These are phyloP conservation scores for Epinephelus lanceolatus DNA, from an alignment of 2,113 vertebrate genomes.

Conservation along the genomic window DNA sequence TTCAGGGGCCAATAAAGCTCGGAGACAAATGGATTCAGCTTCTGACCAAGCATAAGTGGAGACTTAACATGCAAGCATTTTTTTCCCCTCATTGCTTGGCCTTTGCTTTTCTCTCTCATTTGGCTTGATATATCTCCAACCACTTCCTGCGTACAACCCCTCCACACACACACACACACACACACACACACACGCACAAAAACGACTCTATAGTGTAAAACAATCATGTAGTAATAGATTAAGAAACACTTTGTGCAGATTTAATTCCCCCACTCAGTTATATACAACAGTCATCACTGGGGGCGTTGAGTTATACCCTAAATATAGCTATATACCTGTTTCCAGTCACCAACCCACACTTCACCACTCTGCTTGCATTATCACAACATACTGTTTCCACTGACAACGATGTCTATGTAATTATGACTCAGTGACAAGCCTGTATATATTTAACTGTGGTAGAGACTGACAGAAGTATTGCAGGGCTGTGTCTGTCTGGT, in stretches of 20 bases:
- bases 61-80: conserved; percentile 28
- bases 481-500: neutral
- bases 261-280: neutral
- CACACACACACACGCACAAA: neutral
- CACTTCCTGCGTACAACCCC: conserved; percentile 48
- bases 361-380: neutral
- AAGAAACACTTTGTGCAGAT: neutral
- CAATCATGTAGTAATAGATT: neutral
- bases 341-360: conserved; percentile 32
- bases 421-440: neutral
- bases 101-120: conserved; percentile 18
- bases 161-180: neutral
- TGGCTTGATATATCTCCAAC: conserved; percentile 15
- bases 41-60: conserved; percentile 1
- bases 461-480: neutral
- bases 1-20: conserved; percentile 19
- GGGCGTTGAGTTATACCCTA: neutral
- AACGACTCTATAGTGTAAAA: neutral
- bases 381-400: neutral
- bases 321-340: conserved; percentile 40
- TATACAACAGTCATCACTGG: neutral
- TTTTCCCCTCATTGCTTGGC: neutral
- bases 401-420: neutral
- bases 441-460: neutral
- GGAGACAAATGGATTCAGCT: conserved; percentile 35